Percentiles rank a stretch among this genome's conserved stretches.
phyloP scores from a whole-genome alignment of 1,140 invertebrate species.

The silkworm (Bombyx mori) region DNA sequence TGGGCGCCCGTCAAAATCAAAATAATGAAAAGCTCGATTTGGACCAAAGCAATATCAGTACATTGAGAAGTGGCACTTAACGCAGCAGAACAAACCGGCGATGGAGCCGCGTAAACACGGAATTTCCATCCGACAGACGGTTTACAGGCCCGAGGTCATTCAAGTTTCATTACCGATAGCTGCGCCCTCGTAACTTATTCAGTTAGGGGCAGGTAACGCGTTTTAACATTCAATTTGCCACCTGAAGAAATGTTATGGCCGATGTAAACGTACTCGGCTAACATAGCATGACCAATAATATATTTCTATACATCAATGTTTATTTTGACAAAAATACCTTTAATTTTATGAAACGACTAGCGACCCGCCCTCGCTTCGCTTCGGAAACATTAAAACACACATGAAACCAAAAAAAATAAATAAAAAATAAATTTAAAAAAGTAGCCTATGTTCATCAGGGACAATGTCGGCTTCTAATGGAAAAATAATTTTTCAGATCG shows the following conservation, averaged over 20 bases:
- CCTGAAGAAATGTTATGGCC: constrained; percentile 37
- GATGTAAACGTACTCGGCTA: not conserved
- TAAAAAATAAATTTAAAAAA: no score
- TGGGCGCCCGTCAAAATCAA: constrained; percentile 1
- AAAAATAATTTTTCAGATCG: no score
- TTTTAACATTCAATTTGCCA: constrained; percentile 66
- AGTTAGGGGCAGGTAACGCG: constrained; percentile 58
- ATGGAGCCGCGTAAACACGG: constrained; percentile 45
- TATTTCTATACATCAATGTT: not conserved
- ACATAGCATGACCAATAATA: not conserved
- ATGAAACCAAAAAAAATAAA: no score
- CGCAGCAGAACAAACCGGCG: constrained; percentile 35
- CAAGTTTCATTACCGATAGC: constrained; percentile 67
- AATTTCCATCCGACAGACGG: constrained; percentile 48
- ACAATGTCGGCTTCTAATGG: no score
- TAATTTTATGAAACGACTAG: not conserved
- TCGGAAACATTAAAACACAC: no score
- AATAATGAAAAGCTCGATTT: constrained; percentile 12
- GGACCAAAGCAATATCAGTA: constrained; percentile 17
- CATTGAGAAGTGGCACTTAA: constrained; percentile 38
- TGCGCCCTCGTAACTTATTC: constrained; percentile 62
- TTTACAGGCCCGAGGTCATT: constrained; percentile 51
- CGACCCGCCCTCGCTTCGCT: not conserved
- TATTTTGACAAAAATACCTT: not conserved
- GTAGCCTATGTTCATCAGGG: no score